Evolutionary conservation across 92 coral and sea anemone genomes (phyloP).

Genomic region (Umimayanthus chanpuru): DNA sequence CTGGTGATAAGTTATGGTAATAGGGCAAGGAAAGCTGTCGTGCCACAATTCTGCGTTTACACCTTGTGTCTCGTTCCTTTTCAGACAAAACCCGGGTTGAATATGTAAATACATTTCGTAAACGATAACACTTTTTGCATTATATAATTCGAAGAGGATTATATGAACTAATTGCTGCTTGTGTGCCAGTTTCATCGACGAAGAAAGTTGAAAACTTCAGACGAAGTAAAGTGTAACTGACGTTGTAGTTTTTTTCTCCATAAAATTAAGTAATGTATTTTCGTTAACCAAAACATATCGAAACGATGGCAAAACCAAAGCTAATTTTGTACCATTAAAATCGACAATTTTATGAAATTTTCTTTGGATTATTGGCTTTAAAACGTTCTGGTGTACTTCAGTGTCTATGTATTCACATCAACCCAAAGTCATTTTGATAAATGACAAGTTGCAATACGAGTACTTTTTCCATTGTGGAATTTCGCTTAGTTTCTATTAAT

Average conservation of each 20-base stretch:
- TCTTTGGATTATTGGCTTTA: not conserved
- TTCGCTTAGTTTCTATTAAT: not conserved
- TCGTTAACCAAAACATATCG: slow-evolving; percentile 11
- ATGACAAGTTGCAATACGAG: not conserved
- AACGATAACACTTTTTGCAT: not conserved
- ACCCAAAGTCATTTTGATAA: not conserved
- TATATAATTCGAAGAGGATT: too few relatives aligned
- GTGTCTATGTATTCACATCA: not conserved
- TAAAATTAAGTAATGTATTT: not conserved
- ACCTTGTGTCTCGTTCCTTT: slow-evolving; percentile 7
- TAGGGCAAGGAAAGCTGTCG: not conserved
- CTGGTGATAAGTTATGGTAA: not conserved
- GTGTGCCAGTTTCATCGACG: not conserved
- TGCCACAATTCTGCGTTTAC: not conserved
- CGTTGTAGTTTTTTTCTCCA: too few relatives aligned
- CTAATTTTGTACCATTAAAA: not conserved
- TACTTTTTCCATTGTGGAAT: not conserved
- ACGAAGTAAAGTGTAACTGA: not conserved
- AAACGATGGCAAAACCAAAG: not conserved
- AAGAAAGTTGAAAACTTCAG: not conserved
- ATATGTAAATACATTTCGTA: slow-evolving; percentile 28
- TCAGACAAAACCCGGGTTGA: slow-evolving; percentile 22
- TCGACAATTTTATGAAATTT: not conserved
- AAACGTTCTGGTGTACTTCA: not conserved
- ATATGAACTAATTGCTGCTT: not conserved